Percentiles rank a stretch among this genome's conserved stretches.
Evolutionary conservation across 2,888 invertebrate species (phyloP).

Genomic region (Cordilura impudica): DNA sequence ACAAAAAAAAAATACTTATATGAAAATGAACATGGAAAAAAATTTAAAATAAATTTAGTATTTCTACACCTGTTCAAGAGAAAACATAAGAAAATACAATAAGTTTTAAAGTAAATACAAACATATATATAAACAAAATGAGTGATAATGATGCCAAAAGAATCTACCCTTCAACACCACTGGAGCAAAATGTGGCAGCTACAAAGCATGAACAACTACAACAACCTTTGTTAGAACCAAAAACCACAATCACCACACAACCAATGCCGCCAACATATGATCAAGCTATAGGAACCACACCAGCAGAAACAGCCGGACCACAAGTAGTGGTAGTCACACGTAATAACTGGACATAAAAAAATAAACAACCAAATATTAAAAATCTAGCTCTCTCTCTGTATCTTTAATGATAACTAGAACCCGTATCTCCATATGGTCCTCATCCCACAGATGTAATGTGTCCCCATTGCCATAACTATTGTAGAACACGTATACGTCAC

Average conservation of each 20-base stretch:
- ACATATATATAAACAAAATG: slow-evolving; percentile 40
- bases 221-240: slow-evolving; percentile 64
- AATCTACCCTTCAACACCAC: slow-evolving; percentile 65
- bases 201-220: slow-evolving; percentile 59
- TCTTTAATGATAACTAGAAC: slow-evolving; percentile 50
- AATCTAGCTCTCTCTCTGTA: background rate
- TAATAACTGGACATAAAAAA: slow-evolving; percentile 17
- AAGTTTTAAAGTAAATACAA: too few species aligned
- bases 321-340: slow-evolving; percentile 68
- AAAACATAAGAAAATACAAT: slow-evolving; percentile 4
- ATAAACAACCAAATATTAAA: background rate
- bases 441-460: slow-evolving; percentile 77
- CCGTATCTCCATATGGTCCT: slow-evolving; percentile 75
- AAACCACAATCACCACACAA: slow-evolving; percentile 19
- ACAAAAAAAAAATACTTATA: slow-evolving; percentile 15
- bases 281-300: slow-evolving; percentile 66
- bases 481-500: slow-evolving; percentile 77
- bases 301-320: slow-evolving; percentile 43
- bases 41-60: slow-evolving; percentile 40
- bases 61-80: slow-evolving; percentile 17
- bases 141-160: slow-evolving; percentile 59
- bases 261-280: slow-evolving; percentile 68
- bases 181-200: slow-evolving; percentile 61
- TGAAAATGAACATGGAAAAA: slow-evolving; percentile 2
- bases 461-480: slow-evolving; percentile 78